Evolutionary conservation across 2,888 invertebrate species (phyloP), one percentile per base, ranked within the genome.

Genomic region (Mimumesa dahlbomi): DNA sequence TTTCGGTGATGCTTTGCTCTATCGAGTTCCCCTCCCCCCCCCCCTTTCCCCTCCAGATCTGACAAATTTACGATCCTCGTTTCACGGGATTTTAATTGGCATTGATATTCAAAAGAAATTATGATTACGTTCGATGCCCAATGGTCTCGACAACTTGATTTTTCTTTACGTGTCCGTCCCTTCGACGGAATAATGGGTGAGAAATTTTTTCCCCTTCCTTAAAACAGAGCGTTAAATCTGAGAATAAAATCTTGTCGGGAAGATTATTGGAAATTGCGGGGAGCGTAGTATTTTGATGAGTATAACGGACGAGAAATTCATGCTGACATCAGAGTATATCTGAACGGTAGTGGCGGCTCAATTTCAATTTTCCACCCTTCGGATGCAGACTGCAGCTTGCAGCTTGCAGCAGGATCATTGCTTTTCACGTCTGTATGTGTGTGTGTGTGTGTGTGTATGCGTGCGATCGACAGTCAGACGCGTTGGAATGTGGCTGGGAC

Each of bases 321-420:
- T 56, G 69, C 69, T 46, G 69, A 65, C 68, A 36, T 63, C 49
- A n/a, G 50, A 54, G 45, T 58, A 71, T 71, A 71, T 58, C 54
- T 19, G 69, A 53, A 57, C 59, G 67, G 50, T 45, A 45, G 18
- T 40, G 52, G 59, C 62, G 70, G 66, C 74, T 78, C 75, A 68
- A 78, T 78, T 78, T 78, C 78, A 78, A 78, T 78, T 78, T 78
- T 78, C 78, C 75, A 67, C 75, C 75, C 66, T 78, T 78, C 78
- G 75, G 61, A 53, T 67, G 73, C 78, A 77, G 77, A 45, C 69
- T 75, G 77, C 68, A 72, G 68, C 49, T 61, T 67, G 76, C 77
- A 78, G 78, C 50, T 61, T 67, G 76, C 77, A 78, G 78, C 50
- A 34, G 52, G 61, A 66, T 67, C 72, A 49, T 70, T 61, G 69